Base-by-base conservation (phyloP, 2,888 invertebrate genomes). In the Kryphioiulus occultus region DNA sequence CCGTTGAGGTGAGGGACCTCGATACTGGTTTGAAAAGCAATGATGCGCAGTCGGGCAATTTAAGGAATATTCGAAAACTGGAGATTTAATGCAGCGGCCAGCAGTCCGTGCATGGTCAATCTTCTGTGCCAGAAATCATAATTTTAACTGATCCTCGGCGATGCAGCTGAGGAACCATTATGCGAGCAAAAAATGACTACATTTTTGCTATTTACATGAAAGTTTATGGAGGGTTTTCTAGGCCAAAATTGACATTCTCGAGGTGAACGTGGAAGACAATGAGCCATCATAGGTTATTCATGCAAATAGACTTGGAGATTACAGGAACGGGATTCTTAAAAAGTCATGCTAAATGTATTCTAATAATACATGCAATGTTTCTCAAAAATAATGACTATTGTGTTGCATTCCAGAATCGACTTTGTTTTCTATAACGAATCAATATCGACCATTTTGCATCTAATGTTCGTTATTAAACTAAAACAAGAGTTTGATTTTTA, bases 41-140 rank as follows among this genome's bases (percentile, higher is more conserved):
- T 85, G 85, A 85, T 85, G 85, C 85, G 85, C 85, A 85, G n/a
- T 85, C 42, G 85, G 85, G 39, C n/a, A 85, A 44, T 42, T 85
- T n/a, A 35, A 3, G 44, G 30, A 78, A 78, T 22, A 78, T 78
- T 30, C 15, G 22, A 22, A 30, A 78, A 78, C 78, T 78, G 30
- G 78, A 78, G 78, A 78, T 39, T 35, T 39, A 39, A 85, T 85
- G 39, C 85, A 85, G 85, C 22, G 85, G 5, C 85, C 85, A 85
- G 39, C 85, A 85, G 39, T 85, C 44, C 85, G 39, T 85, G 85
- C 85, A 85, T 85, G 85, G 85, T 85, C 85, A 85, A 44, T 85
- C 85, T 85, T 12, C 85, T 85, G 85, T 85, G 39, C 85, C 85
- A 44, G 22, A 85, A 44, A 39, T 42, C 32, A 85, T 78, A 26